Evolutionary conservation across 53 echinoderm and acorn worm genomes (phyloP).

Genomic region (Patiria pectinifera): DNA sequence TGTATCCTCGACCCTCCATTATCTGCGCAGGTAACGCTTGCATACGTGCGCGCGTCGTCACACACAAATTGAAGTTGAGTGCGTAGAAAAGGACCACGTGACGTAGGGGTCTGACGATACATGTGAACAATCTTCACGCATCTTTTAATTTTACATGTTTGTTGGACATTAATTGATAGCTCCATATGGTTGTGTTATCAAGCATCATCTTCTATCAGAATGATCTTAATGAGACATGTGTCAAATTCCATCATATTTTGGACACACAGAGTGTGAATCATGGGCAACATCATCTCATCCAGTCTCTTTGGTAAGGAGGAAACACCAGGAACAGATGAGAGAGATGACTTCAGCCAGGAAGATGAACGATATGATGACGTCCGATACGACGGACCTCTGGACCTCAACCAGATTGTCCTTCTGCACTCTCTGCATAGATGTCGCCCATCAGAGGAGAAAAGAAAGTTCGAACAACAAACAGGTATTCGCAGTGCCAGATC

Average conservation of each 20-base stretch:
- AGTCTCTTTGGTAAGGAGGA: neutral
- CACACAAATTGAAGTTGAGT: too few species aligned
- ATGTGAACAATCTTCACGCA: too few species aligned
- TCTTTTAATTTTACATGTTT: too few species aligned
- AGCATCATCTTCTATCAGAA: too few species aligned
- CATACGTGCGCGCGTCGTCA: too few species aligned
- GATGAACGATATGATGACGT: slow-evolving; percentile 25
- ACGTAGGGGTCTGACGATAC: too few species aligned
- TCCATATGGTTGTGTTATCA: too few species aligned
- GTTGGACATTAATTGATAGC: too few species aligned
- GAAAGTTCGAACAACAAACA: neutral
- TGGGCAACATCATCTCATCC: slow-evolving; percentile 6
- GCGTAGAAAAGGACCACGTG: too few species aligned
- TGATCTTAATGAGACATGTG: too few species aligned
- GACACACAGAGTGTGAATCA: neutral
- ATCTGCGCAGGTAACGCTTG: too few species aligned
- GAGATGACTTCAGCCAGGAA: neutral
- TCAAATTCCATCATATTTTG: neutral
- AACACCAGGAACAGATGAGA: neutral
- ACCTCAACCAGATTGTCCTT: slow-evolving; percentile 19
- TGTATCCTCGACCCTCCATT: too few species aligned
- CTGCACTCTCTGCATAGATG: neutral
- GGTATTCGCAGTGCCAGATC: neutral
- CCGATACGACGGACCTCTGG: slow-evolving; percentile 48
- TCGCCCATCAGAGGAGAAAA: neutral